Evolutionary conservation across 2,888 invertebrate genomes (phyloP).

Genomic region (Galeopsomyia nigrocyanea): DNA sequence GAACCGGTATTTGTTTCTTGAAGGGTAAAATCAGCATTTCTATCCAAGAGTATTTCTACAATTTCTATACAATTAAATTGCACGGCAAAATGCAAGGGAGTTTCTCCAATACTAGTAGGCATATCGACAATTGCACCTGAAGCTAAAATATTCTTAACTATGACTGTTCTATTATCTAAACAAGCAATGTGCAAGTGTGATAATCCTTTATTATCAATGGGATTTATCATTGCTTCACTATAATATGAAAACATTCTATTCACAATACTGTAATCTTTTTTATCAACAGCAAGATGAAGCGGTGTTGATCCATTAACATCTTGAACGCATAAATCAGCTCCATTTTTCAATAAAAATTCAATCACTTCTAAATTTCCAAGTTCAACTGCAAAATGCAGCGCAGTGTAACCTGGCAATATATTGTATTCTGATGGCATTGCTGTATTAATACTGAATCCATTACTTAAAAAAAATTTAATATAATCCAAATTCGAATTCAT

Average conservation of each 20-base stretch:
- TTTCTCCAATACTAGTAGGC: neutral
- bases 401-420: constrained; percentile 25
- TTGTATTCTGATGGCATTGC: constrained; percentile 3
- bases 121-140: neutral
- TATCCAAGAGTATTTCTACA: constrained; percentile 22
- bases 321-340: constrained; percentile 22
- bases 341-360: constrained; percentile 19
- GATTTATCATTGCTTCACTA: constrained; percentile 6
- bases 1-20: neutral
- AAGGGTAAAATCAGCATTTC: constrained; percentile 11
- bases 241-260: constrained; percentile 11
- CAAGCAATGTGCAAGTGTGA: constrained; percentile 32
- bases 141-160: constrained; percentile 11
- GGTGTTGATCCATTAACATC: constrained; percentile 13
- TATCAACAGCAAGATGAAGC: constrained; percentile 19
- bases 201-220: constrained; percentile 12
- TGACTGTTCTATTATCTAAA: neutral
- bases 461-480: neutral
- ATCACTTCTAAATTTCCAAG: constrained; percentile 4
- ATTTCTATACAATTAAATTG: neutral
- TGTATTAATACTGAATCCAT: constrained; percentile 11
- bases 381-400: constrained; percentile 28
- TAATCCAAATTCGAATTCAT: neutral
- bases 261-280: neutral
- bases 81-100: constrained; percentile 23